Percentiles rank a stretch among this genome's conserved stretches.
These are phyloP conservation scores for Nomada goodeniana DNA, from an alignment of 2,888 invertebrate species.

Conservation along the genomic window DNA sequence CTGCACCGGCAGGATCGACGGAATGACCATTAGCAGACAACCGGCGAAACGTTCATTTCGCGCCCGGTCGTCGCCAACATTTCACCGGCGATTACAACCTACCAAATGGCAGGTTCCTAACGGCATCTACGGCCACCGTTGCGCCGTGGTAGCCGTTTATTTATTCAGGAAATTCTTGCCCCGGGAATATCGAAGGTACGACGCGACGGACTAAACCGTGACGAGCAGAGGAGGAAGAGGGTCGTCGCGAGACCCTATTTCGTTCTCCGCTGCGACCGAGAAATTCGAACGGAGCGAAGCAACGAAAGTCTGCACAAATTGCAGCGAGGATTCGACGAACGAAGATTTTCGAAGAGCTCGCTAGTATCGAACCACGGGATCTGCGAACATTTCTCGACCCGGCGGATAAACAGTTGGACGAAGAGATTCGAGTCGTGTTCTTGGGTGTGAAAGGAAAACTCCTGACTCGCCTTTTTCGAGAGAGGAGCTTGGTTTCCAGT, in stretches of 20 bases:
- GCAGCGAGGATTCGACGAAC: not conserved
- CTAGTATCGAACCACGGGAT: not conserved
- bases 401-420: not conserved
- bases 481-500: not conserved
- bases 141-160: not conserved
- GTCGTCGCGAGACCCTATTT: too few species aligned
- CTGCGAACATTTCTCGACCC: not conserved
- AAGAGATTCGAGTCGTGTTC: conserved; percentile 2
- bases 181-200: not conserved
- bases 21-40: conserved; percentile 19
- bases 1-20: not conserved
- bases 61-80: conserved; percentile 4
- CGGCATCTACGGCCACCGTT: not conserved
- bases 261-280: too few species aligned
- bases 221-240: too few species aligned
- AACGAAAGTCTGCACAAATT: not conserved
- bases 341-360: not conserved
- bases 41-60: conserved; percentile 22
- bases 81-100: not conserved
- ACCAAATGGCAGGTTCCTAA: not conserved
- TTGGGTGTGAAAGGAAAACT: not conserved
- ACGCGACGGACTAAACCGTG: too few species aligned
- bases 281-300: not conserved
- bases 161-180: not conserved
- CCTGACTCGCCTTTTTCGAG: not conserved